Conservation (phyloP, 2,113 vertebrate genomes). For the Micromys minutus region DNA sequence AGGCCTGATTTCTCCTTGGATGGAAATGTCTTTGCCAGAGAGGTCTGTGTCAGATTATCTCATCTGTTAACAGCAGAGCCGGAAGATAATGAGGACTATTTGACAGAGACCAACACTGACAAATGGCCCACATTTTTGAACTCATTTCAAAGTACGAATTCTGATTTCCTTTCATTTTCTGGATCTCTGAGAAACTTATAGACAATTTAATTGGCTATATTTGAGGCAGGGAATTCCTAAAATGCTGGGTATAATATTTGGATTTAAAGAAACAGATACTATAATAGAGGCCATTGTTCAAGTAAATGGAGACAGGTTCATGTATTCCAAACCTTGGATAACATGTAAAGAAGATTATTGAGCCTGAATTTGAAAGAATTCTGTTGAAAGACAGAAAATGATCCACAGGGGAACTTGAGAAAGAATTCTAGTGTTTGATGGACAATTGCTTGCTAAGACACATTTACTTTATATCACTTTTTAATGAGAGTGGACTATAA, state of each 20-base stretch:
- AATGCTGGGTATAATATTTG: constrained; percentile 75
- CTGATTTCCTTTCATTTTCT: constrained; percentile 72
- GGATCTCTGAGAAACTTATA: constrained; percentile 65
- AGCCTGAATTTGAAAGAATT: constrained; percentile 67
- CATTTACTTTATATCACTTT: constrained; percentile 67
- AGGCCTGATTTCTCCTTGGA: constrained; percentile 34
- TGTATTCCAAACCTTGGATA: constrained; percentile 70
- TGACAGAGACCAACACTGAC: constrained; percentile 54
- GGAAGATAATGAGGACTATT: constrained; percentile 45
- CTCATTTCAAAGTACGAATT: constrained; percentile 71
- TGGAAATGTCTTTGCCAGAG: neutral
- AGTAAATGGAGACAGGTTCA: constrained; percentile 74
- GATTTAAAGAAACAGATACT: constrained; percentile 77
- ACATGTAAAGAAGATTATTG: constrained; percentile 67
- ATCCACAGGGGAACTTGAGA: constrained; percentile 13
- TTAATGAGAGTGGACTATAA: constrained; percentile 62
- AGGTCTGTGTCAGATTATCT: constrained; percentile 50
- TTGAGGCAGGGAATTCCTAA: constrained; percentile 71
- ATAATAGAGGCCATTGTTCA: constrained; percentile 72
- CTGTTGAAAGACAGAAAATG: constrained; percentile 53
- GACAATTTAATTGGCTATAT: constrained; percentile 75
- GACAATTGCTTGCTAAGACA: constrained; percentile 46
- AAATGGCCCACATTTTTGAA: constrained; percentile 73
- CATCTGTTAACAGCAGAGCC: constrained; percentile 43
- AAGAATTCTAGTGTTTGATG: constrained; percentile 62